Percentiles rank a stretch among this genome's conserved stretches.
Evolutionary conservation across 2,113 vertebrate species (phyloP).

Genomic region (Pelecanus crispus): DNA sequence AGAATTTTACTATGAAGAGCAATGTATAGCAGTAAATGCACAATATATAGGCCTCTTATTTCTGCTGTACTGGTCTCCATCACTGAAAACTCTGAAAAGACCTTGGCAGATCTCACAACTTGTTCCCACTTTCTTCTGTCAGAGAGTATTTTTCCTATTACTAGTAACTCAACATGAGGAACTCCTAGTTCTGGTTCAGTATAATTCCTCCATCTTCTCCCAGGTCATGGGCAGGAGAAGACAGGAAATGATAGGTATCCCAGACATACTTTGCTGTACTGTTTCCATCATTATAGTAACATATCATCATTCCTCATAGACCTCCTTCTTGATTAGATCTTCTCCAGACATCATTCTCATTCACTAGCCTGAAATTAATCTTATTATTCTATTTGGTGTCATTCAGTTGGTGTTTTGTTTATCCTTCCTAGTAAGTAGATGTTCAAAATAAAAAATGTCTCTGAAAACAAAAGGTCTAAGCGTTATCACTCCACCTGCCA

Average conservation of each 20-base stretch:
- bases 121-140: neutral
- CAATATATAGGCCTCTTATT: neutral
- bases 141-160: neutral
- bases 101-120: neutral
- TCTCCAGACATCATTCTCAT: neutral
- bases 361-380: neutral
- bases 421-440: neutral
- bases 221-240: neutral
- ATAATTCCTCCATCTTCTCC: neutral
- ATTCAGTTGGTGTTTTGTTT: neutral
- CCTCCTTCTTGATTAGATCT: neutral
- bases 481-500: neutral
- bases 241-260: neutral
- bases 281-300: neutral
- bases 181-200: neutral
- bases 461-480: neutral
- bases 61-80: neutral
- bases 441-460: neutral
- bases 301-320: neutral
- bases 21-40: neutral
- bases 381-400: neutral
- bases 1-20: neutral
- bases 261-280: neutral
- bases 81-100: neutral
- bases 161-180: neutral